A percentile compares a stretch with the other conserved stretches of the same genome.
Conservation (phyloP, 2,888 invertebrate species). For the Caprella mutica region DNA sequence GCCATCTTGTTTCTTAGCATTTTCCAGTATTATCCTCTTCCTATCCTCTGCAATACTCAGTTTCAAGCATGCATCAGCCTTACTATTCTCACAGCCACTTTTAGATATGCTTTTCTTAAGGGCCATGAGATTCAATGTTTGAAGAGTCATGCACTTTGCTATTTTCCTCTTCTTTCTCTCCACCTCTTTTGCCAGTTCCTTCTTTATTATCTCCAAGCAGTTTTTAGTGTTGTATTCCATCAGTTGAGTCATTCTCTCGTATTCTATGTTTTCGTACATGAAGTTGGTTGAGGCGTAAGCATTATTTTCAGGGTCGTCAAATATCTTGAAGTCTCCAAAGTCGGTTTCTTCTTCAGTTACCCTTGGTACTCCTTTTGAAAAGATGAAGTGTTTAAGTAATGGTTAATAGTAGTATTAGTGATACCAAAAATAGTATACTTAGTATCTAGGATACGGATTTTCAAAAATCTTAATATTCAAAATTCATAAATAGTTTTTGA, state of each 20-base stretch:
- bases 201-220: conserved; percentile 40
- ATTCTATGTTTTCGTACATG: conserved; percentile 40
- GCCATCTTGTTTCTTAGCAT: no score
- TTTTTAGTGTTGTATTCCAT: conserved; percentile 43
- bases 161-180: conserved; percentile 33
- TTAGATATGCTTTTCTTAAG: no score
- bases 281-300: conserved; percentile 45
- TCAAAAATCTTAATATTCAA: no score
- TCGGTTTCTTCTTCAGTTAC: conserved; percentile 40
- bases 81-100: no score
- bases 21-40: not conserved
- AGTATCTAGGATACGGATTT: no score
- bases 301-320: conserved; percentile 41
- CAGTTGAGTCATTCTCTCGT: conserved; percentile 42
- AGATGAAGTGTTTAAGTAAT: no score
- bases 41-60: not conserved
- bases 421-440: no score
- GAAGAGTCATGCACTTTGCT: no score
- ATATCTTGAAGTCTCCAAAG: conserved; percentile 42
- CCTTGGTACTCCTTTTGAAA: conserved; percentile 40
- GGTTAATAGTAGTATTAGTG: no score
- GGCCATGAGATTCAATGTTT: no score
- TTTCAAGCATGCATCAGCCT: conserved; percentile 10
- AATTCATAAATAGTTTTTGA: no score
- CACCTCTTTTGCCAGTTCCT: conserved; percentile 38